Evolutionary conservation across 2,797 vertebrate genomes (phyloP), one percentile per base, ranked within the genome.

Genomic region (Gallinago nigripennis): DNA sequence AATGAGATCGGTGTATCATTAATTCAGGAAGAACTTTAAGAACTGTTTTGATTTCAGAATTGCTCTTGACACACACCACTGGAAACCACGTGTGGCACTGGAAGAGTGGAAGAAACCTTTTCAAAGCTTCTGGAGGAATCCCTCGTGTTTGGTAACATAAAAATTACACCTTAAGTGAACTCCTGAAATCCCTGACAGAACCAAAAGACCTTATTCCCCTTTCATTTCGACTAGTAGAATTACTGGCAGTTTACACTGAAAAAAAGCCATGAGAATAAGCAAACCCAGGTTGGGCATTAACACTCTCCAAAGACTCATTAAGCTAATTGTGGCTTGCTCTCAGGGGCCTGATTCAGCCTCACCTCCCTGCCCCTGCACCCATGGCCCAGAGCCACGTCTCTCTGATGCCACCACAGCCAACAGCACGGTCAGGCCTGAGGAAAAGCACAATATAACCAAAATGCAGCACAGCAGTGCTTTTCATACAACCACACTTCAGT

Each of bases 111-210:
- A 91, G 76, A 25, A 46, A 16, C 3, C 33, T 39, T 92, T 85
- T 77, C 37, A 13, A 50, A 53, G 84, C 69, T 75, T 68, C 65
- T 80, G 71, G 79, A 92, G 61, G 86, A 71, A 75, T 87, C 76
- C 86, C 82, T 71, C 2, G 31, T 87, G 88, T 16, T 80, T 82
- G 53, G 28, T 58, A 90, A 76, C 3, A 3, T 2, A 30, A 76
- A 81, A 89, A 66, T 20, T 54, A 50, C 87, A 88, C 79, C 65
- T 83, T 10, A 41, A 41, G 50, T 89, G 87, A 95, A 75, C 91
- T 61, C 27, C 86, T 61, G 82, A 20, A 89, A 72, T 63, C 68
- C n/a, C 82, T 80, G 89, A 35, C 41, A 63, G 60, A 71, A 35
- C n/a, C 71, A 31, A 58, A 63, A 48, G 20, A 28, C 28, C 39